phyloP scores from a whole-genome alignment of 2,113 vertebrate species.

The Nyctereutes procyonoides region DNA sequence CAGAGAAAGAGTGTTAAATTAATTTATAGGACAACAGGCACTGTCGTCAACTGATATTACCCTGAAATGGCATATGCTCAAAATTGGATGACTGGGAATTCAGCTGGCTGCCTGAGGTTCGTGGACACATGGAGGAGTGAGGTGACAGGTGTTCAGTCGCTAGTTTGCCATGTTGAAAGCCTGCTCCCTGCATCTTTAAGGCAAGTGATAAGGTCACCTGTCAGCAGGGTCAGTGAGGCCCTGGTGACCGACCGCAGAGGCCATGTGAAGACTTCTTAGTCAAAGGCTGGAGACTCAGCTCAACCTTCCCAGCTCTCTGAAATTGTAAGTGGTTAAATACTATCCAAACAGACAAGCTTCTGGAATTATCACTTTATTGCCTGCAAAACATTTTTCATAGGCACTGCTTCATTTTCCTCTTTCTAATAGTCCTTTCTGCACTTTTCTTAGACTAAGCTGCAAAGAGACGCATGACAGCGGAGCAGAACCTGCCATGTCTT shows the following conservation, averaged over 20 bases:
- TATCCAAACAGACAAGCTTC: background rate
- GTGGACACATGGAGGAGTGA: conserved; percentile 34
- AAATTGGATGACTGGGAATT: conserved; percentile 53
- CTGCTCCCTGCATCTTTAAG: background rate
- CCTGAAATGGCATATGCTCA: conserved; percentile 62
- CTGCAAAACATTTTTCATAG: background rate
- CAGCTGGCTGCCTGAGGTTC: conserved; percentile 33
- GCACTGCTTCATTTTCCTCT: background rate
- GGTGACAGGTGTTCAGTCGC: conserved; percentile 13
- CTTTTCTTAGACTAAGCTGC: background rate
- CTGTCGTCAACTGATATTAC: background rate
- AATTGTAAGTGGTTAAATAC: background rate
- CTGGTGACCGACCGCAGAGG: background rate
- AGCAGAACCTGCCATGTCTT: background rate
- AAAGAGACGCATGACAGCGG: background rate
- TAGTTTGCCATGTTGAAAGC: background rate
- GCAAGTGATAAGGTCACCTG: background rate
- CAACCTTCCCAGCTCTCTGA: background rate
- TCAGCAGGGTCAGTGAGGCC: background rate
- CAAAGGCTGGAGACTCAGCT: background rate
- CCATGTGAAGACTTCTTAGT: background rate
- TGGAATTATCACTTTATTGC: background rate
- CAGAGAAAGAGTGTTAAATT: conserved; percentile 66
- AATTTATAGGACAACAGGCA: conserved; percentile 71
- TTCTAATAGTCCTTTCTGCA: background rate